Percentiles rank a stretch among this genome's conserved stretches.
phyloP scores from a whole-genome alignment of 37 sponge, comb jelly and placozoan genomes.

The Aplysina aerophoba region DNA sequence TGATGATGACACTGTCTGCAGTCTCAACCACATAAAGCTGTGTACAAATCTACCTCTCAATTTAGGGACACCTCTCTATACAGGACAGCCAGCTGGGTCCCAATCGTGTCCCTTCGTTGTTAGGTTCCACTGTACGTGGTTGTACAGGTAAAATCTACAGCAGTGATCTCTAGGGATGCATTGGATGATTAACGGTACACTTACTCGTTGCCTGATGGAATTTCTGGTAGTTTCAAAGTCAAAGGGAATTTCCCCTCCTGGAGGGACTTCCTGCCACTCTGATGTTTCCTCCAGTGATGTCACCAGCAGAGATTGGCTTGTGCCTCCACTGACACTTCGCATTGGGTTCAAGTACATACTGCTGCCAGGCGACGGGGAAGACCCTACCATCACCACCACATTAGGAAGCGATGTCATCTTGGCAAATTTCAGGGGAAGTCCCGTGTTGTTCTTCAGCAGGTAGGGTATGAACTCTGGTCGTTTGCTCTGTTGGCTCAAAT shows the following conservation, averaged over 20 bases:
- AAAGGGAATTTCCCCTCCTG: conserved; percentile 76
- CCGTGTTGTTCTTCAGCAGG: conserved; percentile 82
- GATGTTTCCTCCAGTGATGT: conserved; percentile 38
- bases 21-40: no score
- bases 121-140: no score
- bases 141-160: no score
- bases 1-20: no score
- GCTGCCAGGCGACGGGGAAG: neutral
- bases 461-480: conserved; percentile 79
- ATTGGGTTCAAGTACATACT: neutral
- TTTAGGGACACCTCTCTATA: no score
- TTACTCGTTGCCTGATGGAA: conserved; percentile 58
- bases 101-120: no score
- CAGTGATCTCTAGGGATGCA: no score
- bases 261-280: conserved; percentile 74
- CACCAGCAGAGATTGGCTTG: conserved; percentile 12
- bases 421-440: conserved; percentile 83
- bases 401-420: conserved; percentile 82
- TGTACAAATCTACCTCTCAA: no score
- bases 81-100: no score
- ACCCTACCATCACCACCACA: conserved; percentile 40
- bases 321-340: neutral
- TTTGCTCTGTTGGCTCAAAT: conserved; percentile 67
- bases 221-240: conserved; percentile 63
- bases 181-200: no score